Percentiles rank a stretch among this genome's conserved stretches.
These are phyloP conservation scores for Elephantulus edwardii DNA, from an alignment of 2,113 vertebrate genomes.

Conservation along the genomic window DNA sequence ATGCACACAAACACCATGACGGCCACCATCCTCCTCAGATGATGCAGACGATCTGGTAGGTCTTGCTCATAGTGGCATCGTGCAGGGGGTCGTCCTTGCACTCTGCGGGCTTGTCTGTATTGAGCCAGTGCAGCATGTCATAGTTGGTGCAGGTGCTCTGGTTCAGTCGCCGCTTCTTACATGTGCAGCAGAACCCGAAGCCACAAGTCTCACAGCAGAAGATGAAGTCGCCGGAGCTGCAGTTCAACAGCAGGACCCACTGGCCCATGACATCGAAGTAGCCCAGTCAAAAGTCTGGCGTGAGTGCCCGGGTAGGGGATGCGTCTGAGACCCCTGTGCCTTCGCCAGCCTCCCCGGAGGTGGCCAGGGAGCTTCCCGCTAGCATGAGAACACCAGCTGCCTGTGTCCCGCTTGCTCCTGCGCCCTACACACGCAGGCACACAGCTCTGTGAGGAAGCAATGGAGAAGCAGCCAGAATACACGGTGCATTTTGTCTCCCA, in stretches of 20 bases:
- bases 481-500: conserved; percentile 86
- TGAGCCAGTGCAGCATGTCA: conserved; percentile 95
- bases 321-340: conserved; percentile 87
- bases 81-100: conserved; percentile 92
- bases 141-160: conserved; percentile 98
- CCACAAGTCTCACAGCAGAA: conserved; percentile 99
- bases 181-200: conserved; percentile 99
- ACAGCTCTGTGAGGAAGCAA: conserved; percentile 95
- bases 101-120: conserved; percentile 92
- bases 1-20: conserved; percentile 99
- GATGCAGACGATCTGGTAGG: conserved; percentile 98
- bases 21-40: conserved; percentile 99
- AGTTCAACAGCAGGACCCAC: conserved; percentile 97
- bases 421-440: conserved; percentile 93
- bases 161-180: conserved; percentile 93
- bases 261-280: conserved; percentile 99
- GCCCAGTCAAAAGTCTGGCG: conserved; percentile 94
- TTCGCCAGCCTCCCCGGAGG: conserved; percentile 86
- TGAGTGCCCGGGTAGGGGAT: conserved; percentile 89
- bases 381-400: conserved; percentile 90
- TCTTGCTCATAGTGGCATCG: conserved; percentile 98
- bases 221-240: conserved; percentile 95
- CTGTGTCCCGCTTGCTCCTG: conserved; percentile 92
- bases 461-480: conserved; percentile 89
- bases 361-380: conserved; percentile 88